phyloP scores from a whole-genome alignment of 1,140 invertebrate genomes.

The Pomacea maculata region DNA sequence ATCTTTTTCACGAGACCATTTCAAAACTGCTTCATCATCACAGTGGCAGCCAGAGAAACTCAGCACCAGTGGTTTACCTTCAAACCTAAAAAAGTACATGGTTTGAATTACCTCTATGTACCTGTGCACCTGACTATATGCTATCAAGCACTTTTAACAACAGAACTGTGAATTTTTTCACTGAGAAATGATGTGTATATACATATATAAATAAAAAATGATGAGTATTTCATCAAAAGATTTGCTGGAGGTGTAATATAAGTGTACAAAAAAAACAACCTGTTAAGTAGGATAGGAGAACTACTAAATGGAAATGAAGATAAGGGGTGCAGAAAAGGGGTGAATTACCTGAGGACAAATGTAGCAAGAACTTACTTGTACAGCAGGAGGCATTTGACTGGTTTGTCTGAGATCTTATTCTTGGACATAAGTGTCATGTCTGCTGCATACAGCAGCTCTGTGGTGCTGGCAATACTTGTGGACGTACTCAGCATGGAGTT shows the following conservation, averaged over 20 bases:
- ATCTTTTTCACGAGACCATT: constrained; percentile 66
- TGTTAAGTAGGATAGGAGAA: no score
- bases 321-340: no score
- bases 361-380: constrained; percentile 51
- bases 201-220: no score
- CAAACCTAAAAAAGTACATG: constrained; percentile 49
- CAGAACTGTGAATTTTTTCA: background rate
- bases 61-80: constrained; percentile 62
- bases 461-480: constrained; percentile 32
- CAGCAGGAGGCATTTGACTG: constrained; percentile 65
- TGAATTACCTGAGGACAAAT: background rate
- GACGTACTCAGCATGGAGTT: constrained; percentile 13
- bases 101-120: no score
- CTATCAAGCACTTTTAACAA: constrained; percentile 15
- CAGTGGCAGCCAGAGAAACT: constrained; percentile 68
- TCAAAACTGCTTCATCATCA: constrained; percentile 69
- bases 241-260: no score
- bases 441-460: constrained; percentile 50
- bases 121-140: background rate
- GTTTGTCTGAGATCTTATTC: constrained; percentile 68
- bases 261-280: no score
- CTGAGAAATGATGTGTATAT: background rate
- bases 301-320: background rate
- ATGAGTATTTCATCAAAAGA: no score
- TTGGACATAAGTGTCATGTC: constrained; percentile 60